Percentiles rank a stretch among this genome's conserved stretches.
Evolutionary conservation across 2,113 vertebrate species (phyloP).

Genomic region (Engraulis encrasicolus): DNA sequence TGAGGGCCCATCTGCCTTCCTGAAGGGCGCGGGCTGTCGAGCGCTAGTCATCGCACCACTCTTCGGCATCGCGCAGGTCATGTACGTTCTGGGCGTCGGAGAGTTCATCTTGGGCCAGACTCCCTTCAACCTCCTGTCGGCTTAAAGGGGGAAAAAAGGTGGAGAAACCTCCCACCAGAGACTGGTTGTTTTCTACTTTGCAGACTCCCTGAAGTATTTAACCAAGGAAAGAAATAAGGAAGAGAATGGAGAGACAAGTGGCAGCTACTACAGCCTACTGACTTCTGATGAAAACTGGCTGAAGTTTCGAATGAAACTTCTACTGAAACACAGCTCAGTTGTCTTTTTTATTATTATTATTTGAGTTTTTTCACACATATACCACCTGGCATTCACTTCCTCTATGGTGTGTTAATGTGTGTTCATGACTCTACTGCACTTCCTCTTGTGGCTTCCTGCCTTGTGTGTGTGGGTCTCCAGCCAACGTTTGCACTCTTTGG

Average conservation of each 20-base stretch:
- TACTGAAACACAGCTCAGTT: background rate
- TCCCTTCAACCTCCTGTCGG: conserved; percentile 57
- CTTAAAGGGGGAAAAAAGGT: conserved; percentile 50
- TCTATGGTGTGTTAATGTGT: background rate
- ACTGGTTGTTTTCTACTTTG: background rate
- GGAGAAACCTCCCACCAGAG: background rate
- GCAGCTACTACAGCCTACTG: conserved; percentile 55
- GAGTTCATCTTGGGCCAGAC: conserved; percentile 77
- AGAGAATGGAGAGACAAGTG: conserved; percentile 30
- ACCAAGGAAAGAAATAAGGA: background rate
- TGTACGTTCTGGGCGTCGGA: conserved; percentile 80
- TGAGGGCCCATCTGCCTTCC: conserved; percentile 79
- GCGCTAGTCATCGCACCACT: conserved; percentile 83
- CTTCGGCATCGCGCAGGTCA: conserved; percentile 83
- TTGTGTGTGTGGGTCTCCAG: conserved; percentile 37
- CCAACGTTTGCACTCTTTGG: conserved; percentile 63
- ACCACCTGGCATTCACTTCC: conserved; percentile 20
- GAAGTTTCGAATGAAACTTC: background rate
- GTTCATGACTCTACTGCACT: conserved; percentile 53
- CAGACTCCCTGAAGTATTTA: background rate
- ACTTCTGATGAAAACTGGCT: background rate
- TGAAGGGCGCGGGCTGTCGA: conserved; percentile 80
- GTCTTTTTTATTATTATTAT: too few relatives aligned
- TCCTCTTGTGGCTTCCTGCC: conserved; percentile 49
- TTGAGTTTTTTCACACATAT: background rate